Base-by-base conservation (phyloP, 2,797 vertebrate genomes). In the Poecilia velifera region DNA sequence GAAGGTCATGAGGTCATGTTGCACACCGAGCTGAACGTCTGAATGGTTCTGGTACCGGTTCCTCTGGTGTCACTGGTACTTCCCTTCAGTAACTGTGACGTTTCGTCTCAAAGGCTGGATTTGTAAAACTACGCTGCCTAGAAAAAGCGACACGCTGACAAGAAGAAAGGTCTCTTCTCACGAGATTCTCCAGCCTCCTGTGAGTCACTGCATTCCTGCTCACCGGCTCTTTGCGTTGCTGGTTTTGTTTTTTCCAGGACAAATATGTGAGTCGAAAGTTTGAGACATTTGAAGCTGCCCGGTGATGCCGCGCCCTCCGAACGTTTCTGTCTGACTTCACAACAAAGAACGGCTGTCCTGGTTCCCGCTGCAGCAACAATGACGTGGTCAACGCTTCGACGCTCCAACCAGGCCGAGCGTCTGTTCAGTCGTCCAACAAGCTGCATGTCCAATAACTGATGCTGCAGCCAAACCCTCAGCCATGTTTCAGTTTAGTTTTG, bases 11-110 rank as follows among this genome's bases (percentile, higher is more conserved):
- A 4, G 36, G 66, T 34, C 74, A 6, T 25, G 36, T 25, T 74
- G 39, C 34, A 31, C 28, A 18, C 3, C 3, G 14, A 36, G 59
- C 59, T 36, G 34, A 36, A 68, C 3, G 34, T 75, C 34, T 62
- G 62, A 73, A 16, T 9, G 75, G 51, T 55, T 73, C 47, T 62
- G 20, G 31, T 84, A 85, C 80, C 73, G 46, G 73, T 84, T 83
- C 47, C 46, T 18, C 79, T 79, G 55, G 77, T 82, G 64, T 20
- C 8, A 46, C 46, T 47, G 18, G 76, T 47, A 64, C 53, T 49
- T 77, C 64, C 77, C 72, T 53, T 70, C 53, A 74, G 22, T 36
- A 73, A 62, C 43, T 47, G 14, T 59, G 25, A 64, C 74, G 25
- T 53, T 73, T 34, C 49, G 73, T 73, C 79, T 72, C 62, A 78